A percentile compares a stretch with the other conserved stretches of the same genome.
These are phyloP conservation scores for Hoplodrina blanda DNA, from an alignment of 2,888 invertebrate species.

Conservation along the genomic window DNA sequence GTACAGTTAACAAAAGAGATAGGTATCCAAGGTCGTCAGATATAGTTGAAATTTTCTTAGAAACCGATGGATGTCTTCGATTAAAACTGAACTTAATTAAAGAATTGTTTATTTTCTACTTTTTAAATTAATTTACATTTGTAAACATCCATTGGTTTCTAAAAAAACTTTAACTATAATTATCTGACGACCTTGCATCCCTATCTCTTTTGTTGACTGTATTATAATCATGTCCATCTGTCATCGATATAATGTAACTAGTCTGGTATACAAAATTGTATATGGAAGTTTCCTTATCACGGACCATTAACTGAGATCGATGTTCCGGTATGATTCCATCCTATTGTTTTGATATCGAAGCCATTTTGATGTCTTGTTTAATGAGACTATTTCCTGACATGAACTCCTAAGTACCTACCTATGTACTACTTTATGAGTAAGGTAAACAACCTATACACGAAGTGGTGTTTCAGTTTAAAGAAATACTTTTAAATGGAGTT, in stretches of 20 bases:
- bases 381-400: slow-evolving; percentile 37
- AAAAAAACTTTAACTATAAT: no score
- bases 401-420: background rate
- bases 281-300: slow-evolving; percentile 36
- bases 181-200: no score
- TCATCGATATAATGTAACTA: slow-evolving; percentile 9
- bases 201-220: no score
- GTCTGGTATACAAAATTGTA: slow-evolving; percentile 7
- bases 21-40: no score
- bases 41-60: no score
- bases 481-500: no score
- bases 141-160: no score
- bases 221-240: slow-evolving; percentile 13
- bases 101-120: no score
- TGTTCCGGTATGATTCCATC: slow-evolving; percentile 58
- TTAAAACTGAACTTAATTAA: no score
- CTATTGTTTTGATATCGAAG: slow-evolving; percentile 55
- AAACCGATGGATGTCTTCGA: no score
- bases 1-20: no score
- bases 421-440: background rate
- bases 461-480: background rate
- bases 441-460: background rate
- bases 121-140: no score
- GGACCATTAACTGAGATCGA: slow-evolving; percentile 51
- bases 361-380: slow-evolving; percentile 57